These are phyloP conservation scores for Patagioenas fasciata DNA, from an alignment of 2,113 vertebrate species.

Conservation along the genomic window DNA sequence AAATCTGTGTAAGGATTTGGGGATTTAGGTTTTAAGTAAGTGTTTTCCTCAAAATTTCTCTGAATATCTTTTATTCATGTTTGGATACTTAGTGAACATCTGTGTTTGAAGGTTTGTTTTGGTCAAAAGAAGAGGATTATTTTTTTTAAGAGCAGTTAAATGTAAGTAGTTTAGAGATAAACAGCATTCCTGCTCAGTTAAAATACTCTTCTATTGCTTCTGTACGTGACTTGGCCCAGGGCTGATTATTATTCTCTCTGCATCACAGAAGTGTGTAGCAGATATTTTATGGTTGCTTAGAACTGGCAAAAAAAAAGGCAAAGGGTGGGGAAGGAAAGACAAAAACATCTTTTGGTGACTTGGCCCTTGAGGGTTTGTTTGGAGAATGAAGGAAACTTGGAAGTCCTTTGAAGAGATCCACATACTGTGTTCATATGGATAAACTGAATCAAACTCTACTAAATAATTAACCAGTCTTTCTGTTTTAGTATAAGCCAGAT, in stretches of 20 bases:
- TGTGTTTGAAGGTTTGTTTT: slow-evolving; percentile 40
- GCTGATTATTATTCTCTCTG: slow-evolving; percentile 21
- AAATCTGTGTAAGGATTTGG: background rate
- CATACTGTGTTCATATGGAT: background rate
- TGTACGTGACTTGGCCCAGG: slow-evolving; percentile 48
- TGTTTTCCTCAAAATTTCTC: background rate
- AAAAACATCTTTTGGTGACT: slow-evolving; percentile 29
- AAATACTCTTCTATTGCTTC: slow-evolving; percentile 41
- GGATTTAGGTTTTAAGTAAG: background rate
- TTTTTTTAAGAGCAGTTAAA: background rate
- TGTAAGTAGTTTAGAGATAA: slow-evolving; percentile 20
- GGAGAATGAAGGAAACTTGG: background rate
- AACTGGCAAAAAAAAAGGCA: slow-evolving; percentile 15
- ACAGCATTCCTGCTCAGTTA: slow-evolving; percentile 32
- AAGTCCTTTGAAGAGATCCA: slow-evolving; percentile 3
- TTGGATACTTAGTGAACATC: slow-evolving; percentile 31
- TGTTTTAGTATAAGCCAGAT: background rate
- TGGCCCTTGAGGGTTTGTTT: background rate
- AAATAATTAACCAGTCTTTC: background rate
- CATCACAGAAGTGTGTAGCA: slow-evolving; percentile 32
- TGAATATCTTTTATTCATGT: slow-evolving; percentile 13
- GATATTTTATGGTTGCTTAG: slow-evolving; percentile 34
- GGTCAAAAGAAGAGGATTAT: slow-evolving; percentile 5
- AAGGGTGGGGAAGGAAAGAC: slow-evolving; percentile 10
- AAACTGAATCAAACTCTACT: background rate